Evolutionary conservation across 2,797 vertebrate species (phyloP), one percentile per base, ranked within the genome.

Genomic region (Rhinogobio ventralis): DNA sequence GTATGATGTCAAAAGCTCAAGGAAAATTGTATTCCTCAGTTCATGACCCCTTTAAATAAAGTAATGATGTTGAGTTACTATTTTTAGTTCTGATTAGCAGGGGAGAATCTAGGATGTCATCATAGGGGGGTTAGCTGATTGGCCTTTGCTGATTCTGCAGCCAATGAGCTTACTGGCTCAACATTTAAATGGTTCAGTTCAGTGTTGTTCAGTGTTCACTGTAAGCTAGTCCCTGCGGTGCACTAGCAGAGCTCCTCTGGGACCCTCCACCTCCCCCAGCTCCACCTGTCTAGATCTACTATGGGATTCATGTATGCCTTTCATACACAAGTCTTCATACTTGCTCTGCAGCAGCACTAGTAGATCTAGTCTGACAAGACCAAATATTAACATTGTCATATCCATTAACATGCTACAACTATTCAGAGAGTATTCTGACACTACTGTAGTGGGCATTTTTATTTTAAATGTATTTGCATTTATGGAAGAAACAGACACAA

Each of bases 221-320:
- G 68, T 45, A 46, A 71, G 13, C 39, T 71, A n/a, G 13, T 71
- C n/a, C n/a, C 13, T 71, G 7, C 36, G n/a, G 13, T 3, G 23
- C 17, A 33, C 1, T 2, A 51, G 7, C 49, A 2, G 17, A 42
- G 67, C 42, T 42, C 39, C 2, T 45, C 23, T n/a, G 23, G 39
- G 39, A 42, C 5, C 36, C 36, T 45, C 39, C 13, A 45, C 68
- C 39, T 45, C 23, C 68, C 20, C 13, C 68, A 71, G 39, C 39
- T 71, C 68, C 68, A 71, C 68, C 6, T 45, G 39, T 45, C 68
- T 71, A 69, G 36, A 69, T 45, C 39, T 69, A 13, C 39, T n/a
- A 15, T 13, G 3, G 67, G 67, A 69, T 69, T 69, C 1, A 23
- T 42, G 1, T 2, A 69, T 42, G 36, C 19, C 5, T 42, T 42